Evolutionary conservation across 2,888 invertebrate genomes (phyloP).

Genomic region (Heterodera filipjevi): DNA sequence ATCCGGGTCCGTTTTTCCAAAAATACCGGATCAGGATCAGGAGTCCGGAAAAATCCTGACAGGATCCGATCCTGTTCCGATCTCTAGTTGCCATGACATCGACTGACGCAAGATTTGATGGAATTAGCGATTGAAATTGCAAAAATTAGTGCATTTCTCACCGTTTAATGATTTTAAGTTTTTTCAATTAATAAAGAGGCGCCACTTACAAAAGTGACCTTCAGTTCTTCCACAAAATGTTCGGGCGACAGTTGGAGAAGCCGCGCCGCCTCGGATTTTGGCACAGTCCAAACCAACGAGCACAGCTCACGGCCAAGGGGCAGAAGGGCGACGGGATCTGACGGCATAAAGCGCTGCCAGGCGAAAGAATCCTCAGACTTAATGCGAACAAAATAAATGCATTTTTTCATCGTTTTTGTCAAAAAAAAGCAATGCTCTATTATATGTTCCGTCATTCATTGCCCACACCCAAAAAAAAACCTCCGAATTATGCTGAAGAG

Average conservation of each 20-base stretch:
- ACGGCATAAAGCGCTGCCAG: slow-evolving; percentile 92
- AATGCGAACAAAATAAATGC: slow-evolving; percentile 73
- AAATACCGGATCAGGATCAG: too few species aligned
- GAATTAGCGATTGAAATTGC: too few species aligned
- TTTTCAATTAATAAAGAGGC: slow-evolving; percentile 9
- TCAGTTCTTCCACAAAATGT: slow-evolving; percentile 84
- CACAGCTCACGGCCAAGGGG: slow-evolving; percentile 80
- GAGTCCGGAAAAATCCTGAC: too few species aligned
- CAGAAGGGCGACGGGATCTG: slow-evolving; percentile 87
- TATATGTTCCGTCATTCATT: slow-evolving; percentile 65
- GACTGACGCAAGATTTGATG: too few species aligned
- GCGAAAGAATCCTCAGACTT: slow-evolving; percentile 70
- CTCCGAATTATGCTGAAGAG: slow-evolving; percentile 68
- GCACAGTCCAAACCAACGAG: slow-evolving; percentile 92
- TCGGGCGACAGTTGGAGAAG: slow-evolving; percentile 76
- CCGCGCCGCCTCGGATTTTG: slow-evolving; percentile 76
- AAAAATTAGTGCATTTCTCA: too few species aligned
- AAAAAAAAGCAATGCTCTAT: too few species aligned
- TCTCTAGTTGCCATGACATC: too few species aligned
- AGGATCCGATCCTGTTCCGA: too few species aligned
- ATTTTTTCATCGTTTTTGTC: too few species aligned
- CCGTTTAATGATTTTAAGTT: too few species aligned
- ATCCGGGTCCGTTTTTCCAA: too few species aligned
- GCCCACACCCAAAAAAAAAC: slow-evolving; percentile 56
- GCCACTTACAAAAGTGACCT: slow-evolving; percentile 77